phyloP scores from a whole-genome alignment of 2,888 invertebrate species.

The Amblyjoppa proteus region DNA sequence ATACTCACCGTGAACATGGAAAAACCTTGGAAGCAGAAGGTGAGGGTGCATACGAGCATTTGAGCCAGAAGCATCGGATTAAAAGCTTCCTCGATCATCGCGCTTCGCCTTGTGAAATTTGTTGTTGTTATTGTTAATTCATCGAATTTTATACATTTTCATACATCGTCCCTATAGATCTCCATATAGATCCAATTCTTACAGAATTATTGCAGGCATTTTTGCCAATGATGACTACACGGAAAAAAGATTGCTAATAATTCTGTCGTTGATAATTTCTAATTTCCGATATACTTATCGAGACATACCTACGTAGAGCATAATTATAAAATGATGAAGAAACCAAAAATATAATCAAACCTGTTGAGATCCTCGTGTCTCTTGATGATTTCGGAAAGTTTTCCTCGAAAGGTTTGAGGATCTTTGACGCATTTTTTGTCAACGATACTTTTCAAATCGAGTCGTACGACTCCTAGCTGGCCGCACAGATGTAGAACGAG shows the following conservation, averaged over 20 bases:
- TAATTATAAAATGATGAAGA: too few relatives aligned
- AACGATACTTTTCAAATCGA: constrained; percentile 60
- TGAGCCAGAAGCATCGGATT: constrained; percentile 75
- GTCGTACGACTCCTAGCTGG: constrained; percentile 70
- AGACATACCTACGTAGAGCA: too few relatives aligned
- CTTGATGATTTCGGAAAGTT: constrained; percentile 5
- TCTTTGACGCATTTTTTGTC: constrained; percentile 20
- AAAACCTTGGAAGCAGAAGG: constrained; percentile 77
- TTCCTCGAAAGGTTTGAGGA: neutral
- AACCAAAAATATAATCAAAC: constrained; percentile 28
- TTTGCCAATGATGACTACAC: too few relatives aligned
- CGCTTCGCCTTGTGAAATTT: constrained; percentile 60
- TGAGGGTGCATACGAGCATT: constrained; percentile 73
- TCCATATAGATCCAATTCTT: neutral
- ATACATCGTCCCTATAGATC: neutral
- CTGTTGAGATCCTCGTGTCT: constrained; percentile 65
- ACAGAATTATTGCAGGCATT: too few relatives aligned
- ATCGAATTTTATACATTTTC: neutral
- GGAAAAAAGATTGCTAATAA: too few relatives aligned
- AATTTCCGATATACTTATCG: too few relatives aligned
- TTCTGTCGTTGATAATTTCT: too few relatives aligned
- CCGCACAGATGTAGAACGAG: constrained; percentile 77
- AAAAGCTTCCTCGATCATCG: constrained; percentile 74
- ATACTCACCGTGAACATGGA: constrained; percentile 74
- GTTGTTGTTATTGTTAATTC: neutral